Evolutionary conservation across 2,113 vertebrate species (phyloP).

Genomic region (Urocynchramus pylzowi): DNA sequence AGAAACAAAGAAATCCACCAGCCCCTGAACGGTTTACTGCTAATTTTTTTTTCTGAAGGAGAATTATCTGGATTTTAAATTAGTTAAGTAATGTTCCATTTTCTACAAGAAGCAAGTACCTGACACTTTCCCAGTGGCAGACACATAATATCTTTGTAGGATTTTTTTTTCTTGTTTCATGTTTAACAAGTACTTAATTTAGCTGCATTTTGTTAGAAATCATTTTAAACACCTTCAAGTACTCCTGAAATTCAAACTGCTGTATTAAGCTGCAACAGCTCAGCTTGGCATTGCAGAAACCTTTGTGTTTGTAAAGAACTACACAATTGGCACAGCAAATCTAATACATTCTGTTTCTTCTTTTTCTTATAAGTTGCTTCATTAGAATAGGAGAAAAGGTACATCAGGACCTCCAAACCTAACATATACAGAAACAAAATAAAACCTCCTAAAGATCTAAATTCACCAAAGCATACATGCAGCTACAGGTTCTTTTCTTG

Average conservation of each 20-base stretch:
- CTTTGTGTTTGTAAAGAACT: background rate
- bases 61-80: constrained; percentile 23
- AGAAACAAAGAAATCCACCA: constrained; percentile 9
- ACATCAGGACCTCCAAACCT: background rate
- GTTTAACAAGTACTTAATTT: background rate
- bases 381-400: background rate
- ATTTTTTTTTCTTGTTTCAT: background rate
- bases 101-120: background rate
- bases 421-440: background rate
- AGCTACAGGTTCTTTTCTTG: background rate
- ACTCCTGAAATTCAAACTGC: background rate
- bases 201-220: background rate
- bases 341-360: background rate
- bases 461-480: background rate
- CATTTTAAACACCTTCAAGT: background rate
- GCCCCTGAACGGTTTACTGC: background rate
- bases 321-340: background rate
- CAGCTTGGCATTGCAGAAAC: background rate
- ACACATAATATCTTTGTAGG: background rate
- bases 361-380: background rate
- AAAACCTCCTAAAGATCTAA: background rate
- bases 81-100: background rate
- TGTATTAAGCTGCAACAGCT: background rate
- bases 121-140: background rate
- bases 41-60: background rate